Evolutionary conservation across 2,888 invertebrate species (phyloP), one percentile per base, ranked within the genome.

Genomic region (Nephrocerus scutellatus): DNA sequence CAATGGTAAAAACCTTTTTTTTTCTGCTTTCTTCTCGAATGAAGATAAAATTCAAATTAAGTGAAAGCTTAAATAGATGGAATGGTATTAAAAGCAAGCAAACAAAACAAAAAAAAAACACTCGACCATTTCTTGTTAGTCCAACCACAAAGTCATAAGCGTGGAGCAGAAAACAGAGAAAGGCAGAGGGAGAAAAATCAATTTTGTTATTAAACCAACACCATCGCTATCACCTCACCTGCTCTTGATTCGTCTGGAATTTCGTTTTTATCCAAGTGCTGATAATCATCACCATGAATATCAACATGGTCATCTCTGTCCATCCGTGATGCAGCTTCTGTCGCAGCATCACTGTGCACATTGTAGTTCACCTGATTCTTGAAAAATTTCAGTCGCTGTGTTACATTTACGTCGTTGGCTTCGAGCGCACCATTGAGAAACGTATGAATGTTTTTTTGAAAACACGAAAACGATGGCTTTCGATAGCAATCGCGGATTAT

Each of bases 361-460:
- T 72, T 67, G 39, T 77, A 72, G 44, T 76, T 72, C 39, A 81
- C 72, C 51, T 73, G 72, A 58, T 83, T 83, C 52, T 74, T 77
- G 46, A 71, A 77, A 56, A 84, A 77, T 32, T 73, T 70, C 57
- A 81, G 62, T 52, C 80, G 74, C 59, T 79, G 73, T 41, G 79
- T 75, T 13, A 84, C 71, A 49, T 77, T 77, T 13, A 83, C 71
- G 59, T 84, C 82, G 55, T 75, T 76, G 16, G 71, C 70, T 28
- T 76, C 74, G 35, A 88, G 70, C 18, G 77, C 77, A 20, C 76
- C 73, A 49, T 82, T 78, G 45, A 88, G 65, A 55, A 82, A 87
- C n/a, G 73, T 70, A 56, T 81, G 82, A 21, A 86, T 77, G 56
- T 82, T 84, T 54, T 80, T 82, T 55, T 84, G 83, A 39, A 88